phyloP scores from a whole-genome alignment of 2,888 invertebrate genomes.

The Teleogryllus oceanicus region DNA sequence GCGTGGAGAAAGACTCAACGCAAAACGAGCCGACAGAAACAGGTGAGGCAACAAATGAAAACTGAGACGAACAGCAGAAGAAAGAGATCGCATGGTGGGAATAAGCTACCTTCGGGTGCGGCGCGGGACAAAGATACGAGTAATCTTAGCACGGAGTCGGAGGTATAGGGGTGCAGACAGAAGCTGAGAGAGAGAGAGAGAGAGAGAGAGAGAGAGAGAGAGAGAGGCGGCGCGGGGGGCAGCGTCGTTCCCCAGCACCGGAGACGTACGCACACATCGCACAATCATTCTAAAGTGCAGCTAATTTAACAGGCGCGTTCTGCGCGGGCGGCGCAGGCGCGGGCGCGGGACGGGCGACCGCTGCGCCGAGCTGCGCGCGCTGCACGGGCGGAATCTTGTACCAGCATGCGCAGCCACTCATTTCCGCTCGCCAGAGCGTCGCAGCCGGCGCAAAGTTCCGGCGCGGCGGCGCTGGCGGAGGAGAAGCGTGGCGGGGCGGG shows the following conservation, averaged over 20 bases:
- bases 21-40: too few species aligned
- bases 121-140: too few species aligned
- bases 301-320: constrained; percentile 11
- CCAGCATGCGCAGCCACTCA: not conserved
- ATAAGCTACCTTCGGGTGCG: too few species aligned
- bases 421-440: not conserved
- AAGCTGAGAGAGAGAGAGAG: not conserved
- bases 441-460: not conserved
- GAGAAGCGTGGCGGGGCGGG: not conserved
- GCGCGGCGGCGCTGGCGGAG: not conserved
- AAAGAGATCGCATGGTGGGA: too few species aligned
- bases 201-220: too few species aligned
- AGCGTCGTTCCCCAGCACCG: not conserved
- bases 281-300: constrained; percentile 3
- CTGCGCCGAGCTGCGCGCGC: not conserved
- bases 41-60: too few species aligned
- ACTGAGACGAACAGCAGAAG: too few species aligned
- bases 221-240: not conserved
- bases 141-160: too few species aligned
- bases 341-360: not conserved
- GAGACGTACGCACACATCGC: not conserved
- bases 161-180: too few species aligned
- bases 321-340: not conserved
- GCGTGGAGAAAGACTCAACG: too few species aligned
- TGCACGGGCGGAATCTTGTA: not conserved